Percentiles rank a stretch among this genome's conserved stretches.
phyloP scores from a whole-genome alignment of 2,113 vertebrate species.

The Catharus bicknelli region DNA sequence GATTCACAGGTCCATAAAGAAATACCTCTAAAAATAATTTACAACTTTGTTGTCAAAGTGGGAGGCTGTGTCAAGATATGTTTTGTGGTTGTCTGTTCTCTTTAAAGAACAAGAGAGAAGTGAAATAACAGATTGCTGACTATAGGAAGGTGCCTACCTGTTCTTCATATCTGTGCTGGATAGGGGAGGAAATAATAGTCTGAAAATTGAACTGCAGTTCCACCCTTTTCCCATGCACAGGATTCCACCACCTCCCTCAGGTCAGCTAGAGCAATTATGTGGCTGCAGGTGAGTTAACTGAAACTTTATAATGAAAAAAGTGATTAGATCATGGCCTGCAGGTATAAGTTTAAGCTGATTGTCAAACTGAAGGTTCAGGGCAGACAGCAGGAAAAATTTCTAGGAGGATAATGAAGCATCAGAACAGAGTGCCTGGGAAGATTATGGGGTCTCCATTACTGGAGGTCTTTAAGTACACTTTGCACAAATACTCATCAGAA shows the following conservation, averaged over 20 bases:
- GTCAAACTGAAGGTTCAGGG: background rate
- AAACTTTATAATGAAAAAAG: slow-evolving; percentile 15
- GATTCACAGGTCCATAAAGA: background rate
- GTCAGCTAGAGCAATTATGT: background rate
- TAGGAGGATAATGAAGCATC: slow-evolving; percentile 17
- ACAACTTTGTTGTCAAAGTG: background rate
- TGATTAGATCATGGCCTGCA: background rate
- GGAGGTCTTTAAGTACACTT: background rate
- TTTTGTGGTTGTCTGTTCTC: background rate
- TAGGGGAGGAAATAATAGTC: background rate
- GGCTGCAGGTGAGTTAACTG: slow-evolving; percentile 9
- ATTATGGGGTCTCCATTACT: background rate
- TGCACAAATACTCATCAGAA: slow-evolving; percentile 27
- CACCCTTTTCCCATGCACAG: fast-evolving
- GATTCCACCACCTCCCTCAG: background rate
- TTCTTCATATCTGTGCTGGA: background rate
- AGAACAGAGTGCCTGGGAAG: background rate
- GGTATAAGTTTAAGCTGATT: slow-evolving; percentile 11
- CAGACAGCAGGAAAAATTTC: slow-evolving; percentile 21
- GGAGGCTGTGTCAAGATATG: background rate
- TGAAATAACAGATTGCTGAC: background rate
- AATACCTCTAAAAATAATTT: background rate
- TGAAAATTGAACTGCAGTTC: background rate
- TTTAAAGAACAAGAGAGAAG: background rate
- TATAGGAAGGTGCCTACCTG: background rate